phyloP scores from a whole-genome alignment of 1,140 invertebrate species.

The Drosophila quadrilineata region DNA sequence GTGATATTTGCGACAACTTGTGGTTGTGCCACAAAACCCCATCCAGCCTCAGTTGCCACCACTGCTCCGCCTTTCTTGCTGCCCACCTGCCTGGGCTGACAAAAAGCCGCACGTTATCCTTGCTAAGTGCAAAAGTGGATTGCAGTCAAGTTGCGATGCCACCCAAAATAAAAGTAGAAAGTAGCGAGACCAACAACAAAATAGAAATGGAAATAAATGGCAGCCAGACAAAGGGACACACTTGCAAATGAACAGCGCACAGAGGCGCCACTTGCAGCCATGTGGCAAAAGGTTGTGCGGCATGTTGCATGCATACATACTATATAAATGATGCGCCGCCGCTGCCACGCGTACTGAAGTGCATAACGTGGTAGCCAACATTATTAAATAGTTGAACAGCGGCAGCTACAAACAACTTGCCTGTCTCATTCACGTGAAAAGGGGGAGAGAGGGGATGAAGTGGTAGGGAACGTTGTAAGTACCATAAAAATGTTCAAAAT shows the following conservation, averaged over 20 bases:
- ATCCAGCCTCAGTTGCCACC: not conserved
- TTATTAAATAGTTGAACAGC: conserved; percentile 73
- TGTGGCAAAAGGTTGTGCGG: not conserved
- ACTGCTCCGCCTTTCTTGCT: not conserved
- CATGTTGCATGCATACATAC: not conserved
- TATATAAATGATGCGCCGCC: conserved; percentile 46
- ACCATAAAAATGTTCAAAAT: conserved; percentile 45
- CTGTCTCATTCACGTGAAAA: not conserved
- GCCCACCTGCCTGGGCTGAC: conserved; percentile 37
- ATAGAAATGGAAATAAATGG: conserved; percentile 27
- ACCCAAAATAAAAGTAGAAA: conserved; percentile 12
- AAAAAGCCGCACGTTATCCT: conserved; percentile 74
- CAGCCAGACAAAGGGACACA: conserved; percentile 26
- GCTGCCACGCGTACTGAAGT: conserved; percentile 28
- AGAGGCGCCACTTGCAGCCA: not conserved
- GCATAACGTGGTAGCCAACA: conserved; percentile 55
- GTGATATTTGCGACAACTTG: conserved; percentile 73
- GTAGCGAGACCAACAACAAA: not conserved
- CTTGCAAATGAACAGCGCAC: conserved; percentile 31
- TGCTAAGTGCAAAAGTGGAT: conserved; percentile 77
- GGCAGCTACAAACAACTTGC: conserved; percentile 63
- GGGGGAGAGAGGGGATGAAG: conserved; percentile 22
- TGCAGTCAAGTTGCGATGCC: conserved; percentile 42
- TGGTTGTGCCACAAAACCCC: conserved; percentile 21
- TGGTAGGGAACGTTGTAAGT: conserved; percentile 5